Conservation (phyloP, 2,113 vertebrate species). For the Hemibagrus wyckioides region DNA sequence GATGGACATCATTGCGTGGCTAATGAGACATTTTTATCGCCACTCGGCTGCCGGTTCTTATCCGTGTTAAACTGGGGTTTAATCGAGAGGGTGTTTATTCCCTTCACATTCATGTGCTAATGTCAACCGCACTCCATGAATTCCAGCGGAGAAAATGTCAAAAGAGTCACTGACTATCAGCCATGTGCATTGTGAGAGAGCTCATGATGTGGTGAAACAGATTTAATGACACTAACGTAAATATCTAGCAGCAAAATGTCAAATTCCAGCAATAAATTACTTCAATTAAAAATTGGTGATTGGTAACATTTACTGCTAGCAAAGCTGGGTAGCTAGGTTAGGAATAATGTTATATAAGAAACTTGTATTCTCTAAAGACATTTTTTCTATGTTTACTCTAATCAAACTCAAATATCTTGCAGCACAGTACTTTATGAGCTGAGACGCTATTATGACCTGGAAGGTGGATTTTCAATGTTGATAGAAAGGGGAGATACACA, state of each 20-base stretch:
- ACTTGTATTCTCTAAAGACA: not conserved
- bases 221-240: not conserved
- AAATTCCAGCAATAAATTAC: not conserved
- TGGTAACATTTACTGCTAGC: not conserved
- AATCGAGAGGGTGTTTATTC: not conserved
- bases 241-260: not conserved
- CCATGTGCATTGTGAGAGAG: not conserved
- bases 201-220: not conserved
- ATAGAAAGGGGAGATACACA: not conserved
- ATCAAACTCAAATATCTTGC: not conserved
- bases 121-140: not conserved
- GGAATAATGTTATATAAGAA: not conserved
- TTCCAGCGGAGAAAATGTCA: not conserved
- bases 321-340: not conserved
- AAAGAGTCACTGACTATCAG: not conserved
- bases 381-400: not conserved
- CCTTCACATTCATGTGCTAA: not conserved
- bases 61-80: not conserved
- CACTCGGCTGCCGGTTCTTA: not conserved
- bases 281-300: too few species aligned
- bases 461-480: not conserved
- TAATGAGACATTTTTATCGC: constrained; percentile 38
- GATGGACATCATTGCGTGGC: constrained; percentile 57
- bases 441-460: not conserved
- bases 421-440: not conserved